Base-by-base conservation (phyloP, 2,113 vertebrate species). In the Pontoporia blainvillei region DNA sequence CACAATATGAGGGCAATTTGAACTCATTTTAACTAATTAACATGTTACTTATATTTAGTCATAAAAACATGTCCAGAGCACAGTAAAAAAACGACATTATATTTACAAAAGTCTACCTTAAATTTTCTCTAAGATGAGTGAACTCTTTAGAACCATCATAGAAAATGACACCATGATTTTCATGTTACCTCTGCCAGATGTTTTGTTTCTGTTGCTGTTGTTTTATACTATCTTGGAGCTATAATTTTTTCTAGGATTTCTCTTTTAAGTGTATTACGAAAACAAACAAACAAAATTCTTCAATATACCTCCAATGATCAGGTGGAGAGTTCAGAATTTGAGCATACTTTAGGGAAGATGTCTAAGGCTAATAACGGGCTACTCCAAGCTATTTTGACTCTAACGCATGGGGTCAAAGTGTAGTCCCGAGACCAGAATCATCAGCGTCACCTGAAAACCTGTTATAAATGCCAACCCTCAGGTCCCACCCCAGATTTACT, bases 21-120 rank as follows among this genome's bases (percentile, higher is more conserved):
- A 94, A 87, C 29, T 67, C n/a, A 46, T 91, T 94, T 94, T 94
- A 73, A 20, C 21, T 92, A 94, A 97, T 95, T 86, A 94, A 85
- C 44, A 92, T 81, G 17, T 41, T 78, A 41, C 1, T 69, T 92
- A 73, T 66, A 96, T 83, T 94, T 92, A 10, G 31, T 83, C 49
- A 49, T 72, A 76, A 71, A 31, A 84, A 59, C 13, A 57, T 94
- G 34, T 84, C 21, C 36, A 90, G 41, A 83, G 44, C n/a, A 91
- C 1, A 34, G 52, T 84, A 76, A 94, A 39, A 93, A 86, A 69
- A 46, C 8, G n/a, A 61, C 6, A 69, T 75, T 94, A 36, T 34
- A 57, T 31, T 88, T n/a, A 34, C 5, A 57, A 81, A 75, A 78
- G 8, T 31, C 8, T 64, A 71, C 8, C 34, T 82, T 95, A 89